Base-by-base conservation (phyloP, 2,888 invertebrate species). In the Rutpela maculata region DNA sequence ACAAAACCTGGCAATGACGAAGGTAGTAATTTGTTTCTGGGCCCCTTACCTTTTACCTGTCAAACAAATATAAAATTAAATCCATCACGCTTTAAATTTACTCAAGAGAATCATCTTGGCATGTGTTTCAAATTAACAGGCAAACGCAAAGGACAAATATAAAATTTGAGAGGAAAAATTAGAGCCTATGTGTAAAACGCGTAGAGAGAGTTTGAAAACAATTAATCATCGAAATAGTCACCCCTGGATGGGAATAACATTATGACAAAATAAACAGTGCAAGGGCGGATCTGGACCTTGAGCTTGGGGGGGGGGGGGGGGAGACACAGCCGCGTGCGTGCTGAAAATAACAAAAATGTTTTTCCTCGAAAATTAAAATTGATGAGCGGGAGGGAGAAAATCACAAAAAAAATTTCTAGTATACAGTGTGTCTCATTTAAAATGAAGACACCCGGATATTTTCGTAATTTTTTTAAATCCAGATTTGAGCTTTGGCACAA, bases 101-200 rank as follows among this genome's bases (percentile, higher is more conserved):
- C 19, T 19, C 59, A 19, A 31, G 31, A 5, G 31, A 62, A 22
- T 26, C 62, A 62, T 31, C 62, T 31, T 62, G 62, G 62, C 62
- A 62, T 62, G 62, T 62, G 62, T 62, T 62, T 31, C 62, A 15
- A 26, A 62, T 62, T 62, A 62, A 62, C 62, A 62, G 62, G n/a
- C 62, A 62, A 62, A 62, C 31, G 31, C 62, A 31, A n/a, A 26
- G 6, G 26, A 31, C n/a, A 31, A 62, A 59, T 59, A 59, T 19
- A 19, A 59, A 17, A 11, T 59, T 15, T 59, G 17, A 19, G 59
- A 59, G 59, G 59, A 19, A 59, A 59, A 59, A 62, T 62, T 62
- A 62, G 62, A 26, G 26, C 62, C 31, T 31, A 62, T n/a, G 62
- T 62, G 62, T 62, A 62, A 62, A 62, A 62, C 31, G 26, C 15